Base-by-base conservation (phyloP, 92 coral and sea anemone genomes). In the Muricea muricata region DNA sequence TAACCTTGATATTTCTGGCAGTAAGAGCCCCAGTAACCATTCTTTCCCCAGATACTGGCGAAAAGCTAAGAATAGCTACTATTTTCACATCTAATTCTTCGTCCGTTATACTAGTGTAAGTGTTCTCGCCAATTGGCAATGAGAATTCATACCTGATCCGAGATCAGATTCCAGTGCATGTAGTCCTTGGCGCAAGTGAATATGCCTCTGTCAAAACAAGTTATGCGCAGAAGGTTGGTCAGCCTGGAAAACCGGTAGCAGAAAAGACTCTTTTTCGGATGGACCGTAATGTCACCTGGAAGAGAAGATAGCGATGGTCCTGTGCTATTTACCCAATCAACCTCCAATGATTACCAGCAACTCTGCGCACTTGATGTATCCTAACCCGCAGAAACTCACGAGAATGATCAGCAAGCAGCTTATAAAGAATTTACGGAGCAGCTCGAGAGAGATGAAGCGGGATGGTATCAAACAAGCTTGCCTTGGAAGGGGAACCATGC, bases 401-500 rank as follows among this genome's bases (percentile, higher is more conserved):
- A 58, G 40, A 60, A 78, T 48, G n/a, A n/a, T n/a, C n/a, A n/a
- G n/a, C n/a, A n/a, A n/a, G n/a, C n/a, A n/a, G n/a, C n/a, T n/a
- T n/a, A n/a, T n/a, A n/a, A n/a, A n/a, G n/a, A n/a, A n/a, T 76
- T 76, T 52, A 76, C 47, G 26, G 81, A 76, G 33, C 81, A 76
- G 24, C 56, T 56, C 7, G 54, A 50, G 32, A 41, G 72, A 45
- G 41, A 57, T 56, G 66, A 45, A 56, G 83, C 41, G 13, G 83
- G 83, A 12, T 78, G 83, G 83, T 78, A 78, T 34, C 31, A 78
- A 57, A 78, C 83, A 17, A 57, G 42, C 6, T 55, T 78, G 39
- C 83, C 83, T 17, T 78, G 83, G 72, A 42, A 67, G n/a, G 83
- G 83, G 26, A 78, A 78, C 42, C 83, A 78, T 55, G 13, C 50